Evolutionary conservation across 2,888 invertebrate species (phyloP).

Genomic region (Parnassius apollo): DNA sequence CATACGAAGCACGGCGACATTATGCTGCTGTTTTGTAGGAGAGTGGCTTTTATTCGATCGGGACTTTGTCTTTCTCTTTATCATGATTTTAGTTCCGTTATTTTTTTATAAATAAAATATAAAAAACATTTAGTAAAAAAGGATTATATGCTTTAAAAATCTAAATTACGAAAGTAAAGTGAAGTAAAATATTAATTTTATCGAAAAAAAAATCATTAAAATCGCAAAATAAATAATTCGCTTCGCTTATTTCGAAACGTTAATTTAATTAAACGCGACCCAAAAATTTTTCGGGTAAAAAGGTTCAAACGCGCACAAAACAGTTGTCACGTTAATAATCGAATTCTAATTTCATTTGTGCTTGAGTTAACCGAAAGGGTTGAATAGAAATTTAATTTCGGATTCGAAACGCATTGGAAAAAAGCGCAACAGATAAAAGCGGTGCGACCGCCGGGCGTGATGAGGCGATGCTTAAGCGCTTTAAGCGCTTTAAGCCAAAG

Average conservation of each 20-base stretch:
- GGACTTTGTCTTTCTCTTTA: no score
- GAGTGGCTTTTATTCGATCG: no score
- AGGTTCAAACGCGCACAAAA: constrained; percentile 24
- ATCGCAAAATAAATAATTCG: constrained; percentile 10
- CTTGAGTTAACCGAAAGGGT: constrained; percentile 32
- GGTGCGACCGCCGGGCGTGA: constrained; percentile 49
- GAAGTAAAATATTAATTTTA: no score
- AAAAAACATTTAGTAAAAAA: no score
- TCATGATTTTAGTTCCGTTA: no score
- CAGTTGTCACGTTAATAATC: constrained; percentile 33
- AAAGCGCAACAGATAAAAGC: constrained; percentile 55
- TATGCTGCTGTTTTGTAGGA: no score
- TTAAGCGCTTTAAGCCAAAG: constrained; percentile 79
- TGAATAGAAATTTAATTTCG: constrained; percentile 50
- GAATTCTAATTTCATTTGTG: constrained; percentile 31
- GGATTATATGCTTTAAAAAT: no score
- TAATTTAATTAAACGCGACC: constrained; percentile 24
- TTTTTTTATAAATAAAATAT: no score
- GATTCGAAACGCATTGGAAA: constrained; percentile 42
- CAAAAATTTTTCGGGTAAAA: constrained; percentile 19
- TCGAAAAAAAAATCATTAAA: constrained; percentile 1
- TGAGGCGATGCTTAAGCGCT: constrained; percentile 71
- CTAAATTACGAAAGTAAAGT: no score
- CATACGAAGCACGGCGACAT: no score
- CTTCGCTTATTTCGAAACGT: constrained; percentile 14